Evolutionary conservation across 2,113 vertebrate genomes (phyloP), one percentile per base, ranked within the genome.

Genomic region (Craseonycteris thonglongyai): DNA sequence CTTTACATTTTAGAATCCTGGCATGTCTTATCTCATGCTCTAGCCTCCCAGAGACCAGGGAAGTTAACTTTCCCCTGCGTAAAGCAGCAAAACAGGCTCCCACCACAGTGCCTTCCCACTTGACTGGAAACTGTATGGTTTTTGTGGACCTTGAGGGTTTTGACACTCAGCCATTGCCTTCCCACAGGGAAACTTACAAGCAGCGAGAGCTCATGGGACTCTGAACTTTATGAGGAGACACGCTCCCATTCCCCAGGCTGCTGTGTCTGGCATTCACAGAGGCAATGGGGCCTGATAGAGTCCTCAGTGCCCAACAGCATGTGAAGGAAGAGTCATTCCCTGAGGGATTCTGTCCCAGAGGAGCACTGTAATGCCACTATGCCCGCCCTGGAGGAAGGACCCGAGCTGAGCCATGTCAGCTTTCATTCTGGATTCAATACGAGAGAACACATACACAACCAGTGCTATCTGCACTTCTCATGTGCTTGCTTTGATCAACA

Each of bases 211-310:
- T 84, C 93, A 49, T 0, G 12, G 83, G 63, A 76, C 47, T 90
- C 89, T 84, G 42, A 87, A 33, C 71, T 93, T 95, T 94, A 95
- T 51, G 91, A 74, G 93, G 93, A 54, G 79, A 92, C 95, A 91
- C 0, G 26, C 68, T 95, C 69, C 72, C 61, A 33, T 72, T 96
- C 54, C 72, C 88, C 90, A 69, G 65, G 82, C 56, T 75, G 79
- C 82, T 18, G 4, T 21, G 47, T 38, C 75, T 93, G 94, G 87
- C 74, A 76, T 58, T 96, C 91, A 93, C 63, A 28, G 83, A 80
- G 76, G 83, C 4, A 0, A 33, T 74, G 83, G 80, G 72, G 75
- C 89, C 89, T 96, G 93, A 93, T 45, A 0, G 66, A 94, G 83
- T 80, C 80, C 88, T 91, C 40, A 8, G 72, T 87, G 74, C 79